phyloP scores from a whole-genome alignment of 2,797 vertebrate species.

The Lacerta bilineata region DNA sequence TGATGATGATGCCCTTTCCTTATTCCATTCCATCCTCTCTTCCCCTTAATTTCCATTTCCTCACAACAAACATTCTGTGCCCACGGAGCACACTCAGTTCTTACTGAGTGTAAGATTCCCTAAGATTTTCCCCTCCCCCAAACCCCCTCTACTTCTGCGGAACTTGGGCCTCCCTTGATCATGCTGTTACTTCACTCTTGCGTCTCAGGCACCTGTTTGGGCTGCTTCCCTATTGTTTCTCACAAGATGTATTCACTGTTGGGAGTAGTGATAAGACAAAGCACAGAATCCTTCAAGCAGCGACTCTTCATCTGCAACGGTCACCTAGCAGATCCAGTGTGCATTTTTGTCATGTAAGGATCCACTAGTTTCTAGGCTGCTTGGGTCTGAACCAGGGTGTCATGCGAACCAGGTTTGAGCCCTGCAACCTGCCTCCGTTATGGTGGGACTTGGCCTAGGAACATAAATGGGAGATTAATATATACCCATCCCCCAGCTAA shows the following conservation, averaged over 20 bases:
- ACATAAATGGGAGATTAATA: constrained; percentile 12
- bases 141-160: neutral
- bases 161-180: neutral
- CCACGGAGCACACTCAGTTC: neutral
- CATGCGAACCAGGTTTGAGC: constrained; percentile 11
- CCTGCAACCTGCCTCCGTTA: constrained; percentile 4
- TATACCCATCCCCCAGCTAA: neutral
- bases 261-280: neutral
- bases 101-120: neutral
- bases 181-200: neutral
- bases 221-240: neutral
- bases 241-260: neutral
- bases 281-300: neutral
- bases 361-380: neutral
- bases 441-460: neutral
- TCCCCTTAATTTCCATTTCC: too few relatives aligned
- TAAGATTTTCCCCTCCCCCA: too few relatives aligned
- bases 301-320: neutral
- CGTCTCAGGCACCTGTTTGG: neutral
- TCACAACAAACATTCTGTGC: neutral
- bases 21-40: neutral
- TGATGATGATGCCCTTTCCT: neutral
- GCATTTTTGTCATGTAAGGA: neutral
- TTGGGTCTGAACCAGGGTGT: neutral
- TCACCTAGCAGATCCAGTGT: neutral